phyloP scores from a whole-genome alignment of 92 coral and sea anemone genomes.

The Epizoanthus ramosus region DNA sequence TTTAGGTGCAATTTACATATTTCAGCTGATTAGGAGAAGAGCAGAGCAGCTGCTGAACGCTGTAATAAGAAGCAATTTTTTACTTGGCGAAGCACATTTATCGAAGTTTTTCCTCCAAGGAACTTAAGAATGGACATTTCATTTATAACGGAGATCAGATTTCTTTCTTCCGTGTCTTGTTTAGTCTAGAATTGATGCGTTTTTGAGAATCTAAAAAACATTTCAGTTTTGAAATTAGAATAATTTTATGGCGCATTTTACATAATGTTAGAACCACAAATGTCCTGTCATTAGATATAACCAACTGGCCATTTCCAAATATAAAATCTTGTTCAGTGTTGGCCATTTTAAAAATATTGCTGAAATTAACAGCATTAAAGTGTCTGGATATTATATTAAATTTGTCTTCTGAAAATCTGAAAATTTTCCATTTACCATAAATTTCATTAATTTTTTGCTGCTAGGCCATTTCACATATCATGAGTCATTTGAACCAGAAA shows the following conservation, averaged over 20 bases:
- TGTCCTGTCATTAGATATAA: background rate
- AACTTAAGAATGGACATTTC: background rate
- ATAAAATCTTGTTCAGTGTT: background rate
- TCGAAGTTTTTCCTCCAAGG: background rate
- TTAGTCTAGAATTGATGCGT: background rate
- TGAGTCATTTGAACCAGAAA: too few species aligned
- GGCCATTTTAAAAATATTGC: background rate
- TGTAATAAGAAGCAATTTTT: background rate
- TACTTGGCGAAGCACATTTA: background rate
- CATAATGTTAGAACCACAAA: background rate
- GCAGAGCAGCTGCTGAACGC: conserved; percentile 6
- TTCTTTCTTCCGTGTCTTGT: background rate
- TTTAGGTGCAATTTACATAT: conserved; percentile 32
- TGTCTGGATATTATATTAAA: background rate
- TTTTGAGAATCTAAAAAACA: background rate
- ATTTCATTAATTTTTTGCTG: too few species aligned
- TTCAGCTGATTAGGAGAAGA: conserved; percentile 18
- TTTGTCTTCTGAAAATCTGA: too few species aligned
- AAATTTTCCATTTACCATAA: too few species aligned
- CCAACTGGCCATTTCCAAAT: background rate
- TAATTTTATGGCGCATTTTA: conserved; percentile 6
- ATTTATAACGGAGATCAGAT: background rate
- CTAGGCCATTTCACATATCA: background rate
- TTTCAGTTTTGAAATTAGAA: conserved; percentile 2
- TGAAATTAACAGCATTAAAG: background rate